phyloP scores from a whole-genome alignment of 2,113 vertebrate genomes.

The Helogale parvula region DNA sequence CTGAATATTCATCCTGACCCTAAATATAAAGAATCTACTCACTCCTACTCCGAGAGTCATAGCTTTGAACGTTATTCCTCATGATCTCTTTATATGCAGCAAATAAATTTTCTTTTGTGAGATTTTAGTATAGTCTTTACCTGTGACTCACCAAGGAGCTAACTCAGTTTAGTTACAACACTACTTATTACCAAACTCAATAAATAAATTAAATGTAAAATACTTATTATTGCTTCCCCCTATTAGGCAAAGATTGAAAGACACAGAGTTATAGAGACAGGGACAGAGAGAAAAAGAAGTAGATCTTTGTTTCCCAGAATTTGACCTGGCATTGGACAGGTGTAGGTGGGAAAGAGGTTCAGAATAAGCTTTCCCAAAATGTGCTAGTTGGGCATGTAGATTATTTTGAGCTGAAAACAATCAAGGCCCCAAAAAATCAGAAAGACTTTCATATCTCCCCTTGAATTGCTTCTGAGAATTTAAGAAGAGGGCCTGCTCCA shows the following conservation, averaged over 20 bases:
- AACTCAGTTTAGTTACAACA: background rate
- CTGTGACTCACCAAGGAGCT: background rate
- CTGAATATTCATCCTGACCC: background rate
- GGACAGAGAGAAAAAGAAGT: no score
- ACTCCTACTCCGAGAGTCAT: background rate
- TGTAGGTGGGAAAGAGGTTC: background rate
- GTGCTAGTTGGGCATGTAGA: background rate
- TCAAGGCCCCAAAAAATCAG: background rate
- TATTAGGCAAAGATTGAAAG: background rate
- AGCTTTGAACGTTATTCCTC: background rate
- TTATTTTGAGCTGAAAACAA: background rate
- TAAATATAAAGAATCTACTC: background rate
- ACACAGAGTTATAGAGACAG: no score
- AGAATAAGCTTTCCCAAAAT: background rate
- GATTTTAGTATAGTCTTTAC: background rate
- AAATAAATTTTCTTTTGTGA: background rate
- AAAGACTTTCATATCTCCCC: background rate
- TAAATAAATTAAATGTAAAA: no score
- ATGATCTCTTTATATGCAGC: background rate
- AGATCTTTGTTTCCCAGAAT: background rate
- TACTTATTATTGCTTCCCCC: background rate
- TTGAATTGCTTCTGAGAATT: background rate
- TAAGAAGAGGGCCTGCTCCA: background rate
- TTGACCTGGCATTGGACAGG: background rate
- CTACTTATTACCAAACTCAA: background rate